phyloP scores from a whole-genome alignment of 2,113 vertebrate species.

The Petaurus breviceps region DNA sequence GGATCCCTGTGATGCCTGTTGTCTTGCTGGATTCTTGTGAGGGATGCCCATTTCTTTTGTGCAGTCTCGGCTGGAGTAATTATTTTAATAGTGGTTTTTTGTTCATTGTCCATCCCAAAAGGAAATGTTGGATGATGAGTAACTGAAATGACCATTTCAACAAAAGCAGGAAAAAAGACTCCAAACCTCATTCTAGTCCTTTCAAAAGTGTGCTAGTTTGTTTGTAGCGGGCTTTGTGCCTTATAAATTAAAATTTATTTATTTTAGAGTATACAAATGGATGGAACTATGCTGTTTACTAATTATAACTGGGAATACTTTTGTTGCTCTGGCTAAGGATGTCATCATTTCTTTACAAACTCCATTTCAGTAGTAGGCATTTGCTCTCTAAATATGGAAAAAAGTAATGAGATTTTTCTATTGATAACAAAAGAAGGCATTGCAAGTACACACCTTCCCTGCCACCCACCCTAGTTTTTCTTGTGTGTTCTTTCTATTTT shows the following conservation, averaged over 20 bases:
- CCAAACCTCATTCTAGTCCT: not conserved
- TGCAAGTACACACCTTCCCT: not conserved
- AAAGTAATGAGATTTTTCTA: not conserved
- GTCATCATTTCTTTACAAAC: not conserved
- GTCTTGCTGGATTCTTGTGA: not conserved
- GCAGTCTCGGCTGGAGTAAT: not conserved
- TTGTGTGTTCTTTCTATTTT: not conserved
- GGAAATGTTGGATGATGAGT: slow-evolving; percentile 7
- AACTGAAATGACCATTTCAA: slow-evolving; percentile 15
- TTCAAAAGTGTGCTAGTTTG: not conserved
- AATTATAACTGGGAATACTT: not conserved
- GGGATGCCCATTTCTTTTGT: not conserved
- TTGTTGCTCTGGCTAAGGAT: not conserved
- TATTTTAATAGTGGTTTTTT: slow-evolving; percentile 18
- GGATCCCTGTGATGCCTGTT: not conserved
- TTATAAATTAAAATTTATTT: accelerated
- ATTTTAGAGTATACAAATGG: not conserved
- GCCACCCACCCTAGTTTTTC: not conserved
- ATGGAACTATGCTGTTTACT: accelerated
- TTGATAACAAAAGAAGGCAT: not conserved
- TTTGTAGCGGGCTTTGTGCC: not conserved
- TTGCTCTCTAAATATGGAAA: not conserved
- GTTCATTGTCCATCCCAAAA: not conserved
- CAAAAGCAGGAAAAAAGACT: not conserved
- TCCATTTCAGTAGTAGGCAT: not conserved